Percentiles rank a stretch among this genome's conserved stretches.
phyloP scores from a whole-genome alignment of 2,888 invertebrate species.

The Xanthia togata region DNA sequence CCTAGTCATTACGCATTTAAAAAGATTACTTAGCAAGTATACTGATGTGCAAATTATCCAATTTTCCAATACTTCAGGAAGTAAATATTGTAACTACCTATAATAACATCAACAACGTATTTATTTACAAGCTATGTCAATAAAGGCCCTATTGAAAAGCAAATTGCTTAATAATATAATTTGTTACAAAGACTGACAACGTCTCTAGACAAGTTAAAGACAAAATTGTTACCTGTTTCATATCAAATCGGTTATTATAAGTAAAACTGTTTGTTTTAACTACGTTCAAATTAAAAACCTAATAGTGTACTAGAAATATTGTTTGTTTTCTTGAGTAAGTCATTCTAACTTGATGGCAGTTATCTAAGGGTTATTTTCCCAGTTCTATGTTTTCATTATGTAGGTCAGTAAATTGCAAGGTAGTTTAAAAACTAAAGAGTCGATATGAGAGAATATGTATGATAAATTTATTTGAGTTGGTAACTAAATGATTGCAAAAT shows the following conservation, averaged over 20 bases:
- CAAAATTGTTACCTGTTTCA: slow-evolving; percentile 15
- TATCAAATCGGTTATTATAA: slow-evolving; percentile 35
- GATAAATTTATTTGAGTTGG: not conserved
- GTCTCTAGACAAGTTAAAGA: not conserved
- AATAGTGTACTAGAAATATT: not conserved
- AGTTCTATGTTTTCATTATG: slow-evolving; percentile 13
- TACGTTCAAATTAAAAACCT: slow-evolving; percentile 21
- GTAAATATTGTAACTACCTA: not conserved
- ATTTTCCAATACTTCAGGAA: slow-evolving; percentile 33
- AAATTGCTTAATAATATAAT: slow-evolving; percentile 61
- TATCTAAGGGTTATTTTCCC: slow-evolving; percentile 1
- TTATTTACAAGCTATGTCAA: slow-evolving; percentile 20
- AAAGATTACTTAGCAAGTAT: not conserved
- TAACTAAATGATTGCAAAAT: not conserved
- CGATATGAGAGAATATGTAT: not conserved
- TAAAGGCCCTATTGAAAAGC: slow-evolving; percentile 32
- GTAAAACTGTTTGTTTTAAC: slow-evolving; percentile 36
- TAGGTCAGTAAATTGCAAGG: not conserved
- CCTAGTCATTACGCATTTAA: not conserved
- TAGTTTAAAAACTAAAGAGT: not conserved
- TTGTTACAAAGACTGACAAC: slow-evolving; percentile 7
- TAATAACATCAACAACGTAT: slow-evolving; percentile 1
- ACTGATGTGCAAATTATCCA: not conserved
- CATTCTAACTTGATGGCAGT: slow-evolving; percentile 4
- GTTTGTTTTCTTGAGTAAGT: slow-evolving; percentile 45